These are phyloP conservation scores for Bryconaethiops microstoma DNA, from an alignment of 2,797 vertebrate species.

Conservation along the genomic window DNA sequence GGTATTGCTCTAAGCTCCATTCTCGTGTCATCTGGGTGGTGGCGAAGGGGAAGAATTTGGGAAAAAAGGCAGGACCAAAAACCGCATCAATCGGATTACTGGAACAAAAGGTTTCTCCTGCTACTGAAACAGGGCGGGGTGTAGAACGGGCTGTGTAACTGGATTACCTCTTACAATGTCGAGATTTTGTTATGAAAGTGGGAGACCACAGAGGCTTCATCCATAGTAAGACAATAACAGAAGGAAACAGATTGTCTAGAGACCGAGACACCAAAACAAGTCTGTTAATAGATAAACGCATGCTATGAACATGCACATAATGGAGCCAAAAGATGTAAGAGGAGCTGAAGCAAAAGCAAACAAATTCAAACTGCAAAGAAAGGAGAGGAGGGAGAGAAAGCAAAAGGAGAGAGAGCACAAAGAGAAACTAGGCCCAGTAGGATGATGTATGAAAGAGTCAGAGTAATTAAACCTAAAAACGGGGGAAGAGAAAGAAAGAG, in stretches of 20 bases:
- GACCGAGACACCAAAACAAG: background rate
- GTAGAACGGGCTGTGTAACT: conserved; percentile 57
- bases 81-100: conserved; percentile 65
- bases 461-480: conserved; percentile 28
- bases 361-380: background rate
- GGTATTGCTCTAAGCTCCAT: background rate
- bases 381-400: conserved; percentile 1
- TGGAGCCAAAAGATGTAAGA: conserved; percentile 9
- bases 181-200: conserved; percentile 53
- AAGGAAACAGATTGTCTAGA: conserved; percentile 37
- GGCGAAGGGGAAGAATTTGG: conserved; percentile 1
- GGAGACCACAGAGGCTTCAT: conserved; percentile 43
- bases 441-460: conserved; percentile 17
- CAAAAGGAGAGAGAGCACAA: conserved; percentile 17
- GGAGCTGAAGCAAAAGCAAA: background rate
- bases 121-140: conserved; percentile 42
- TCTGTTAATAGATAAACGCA: background rate
- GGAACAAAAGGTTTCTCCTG: conserved; percentile 63
- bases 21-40: conserved; percentile 18
- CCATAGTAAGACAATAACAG: conserved; percentile 45
- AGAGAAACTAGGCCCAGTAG: conserved; percentile 1
- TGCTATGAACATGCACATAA: background rate
- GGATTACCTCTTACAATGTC: conserved; percentile 65
- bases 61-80: conserved; percentile 19
- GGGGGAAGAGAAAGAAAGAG: background rate